Base-by-base conservation (phyloP, 2,797 vertebrate species). In the Macropodus opercularis region DNA sequence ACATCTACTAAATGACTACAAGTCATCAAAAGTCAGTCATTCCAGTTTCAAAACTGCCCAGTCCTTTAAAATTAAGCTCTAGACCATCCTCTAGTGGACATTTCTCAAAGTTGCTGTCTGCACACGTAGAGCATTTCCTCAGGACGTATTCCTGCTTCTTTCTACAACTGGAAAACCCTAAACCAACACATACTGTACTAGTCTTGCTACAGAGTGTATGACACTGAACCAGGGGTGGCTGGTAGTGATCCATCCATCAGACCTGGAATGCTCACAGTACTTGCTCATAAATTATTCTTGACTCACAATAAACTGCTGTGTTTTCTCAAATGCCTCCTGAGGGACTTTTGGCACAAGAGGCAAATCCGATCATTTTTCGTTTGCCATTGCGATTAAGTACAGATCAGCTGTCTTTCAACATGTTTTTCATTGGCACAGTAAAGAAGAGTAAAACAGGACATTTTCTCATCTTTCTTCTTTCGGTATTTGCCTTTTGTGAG, bases 141-240 rank as follows among this genome's bases (percentile, higher is more conserved):
- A n/a, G n/a, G n/a, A n/a, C n/a, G n/a, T n/a, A n/a, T n/a, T n/a
- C n/a, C n/a, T n/a, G n/a, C n/a, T n/a, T n/a, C n/a, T 54, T n/a
- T 12, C 23, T 1, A 1, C 21, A 14, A n/a, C 2, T 32, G 6
- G 21, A 2, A 17, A 1, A 35, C 26, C 17, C 14, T 35, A 14
- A 48, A 64, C 34, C n/a, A 18, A 41, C 22, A 17, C 24, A 23
- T 6, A n/a, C n/a, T n/a, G n/a, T n/a, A n/a, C n/a, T n/a, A n/a
- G n/a, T n/a, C n/a, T n/a, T n/a, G n/a, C n/a, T n/a, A n/a, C n/a
- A n/a, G n/a, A n/a, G n/a, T n/a, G n/a, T n/a, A n/a, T n/a, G n/a
- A n/a, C n/a, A n/a, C n/a, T n/a, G n/a, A n/a, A n/a, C n/a, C n/a
- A n/a, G n/a, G n/a, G n/a, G n/a, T n/a, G n/a, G n/a, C n/a, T n/a